Evolutionary conservation across 1,140 invertebrate species (phyloP).

Genomic region (Temnothorax curvispinosus): DNA sequence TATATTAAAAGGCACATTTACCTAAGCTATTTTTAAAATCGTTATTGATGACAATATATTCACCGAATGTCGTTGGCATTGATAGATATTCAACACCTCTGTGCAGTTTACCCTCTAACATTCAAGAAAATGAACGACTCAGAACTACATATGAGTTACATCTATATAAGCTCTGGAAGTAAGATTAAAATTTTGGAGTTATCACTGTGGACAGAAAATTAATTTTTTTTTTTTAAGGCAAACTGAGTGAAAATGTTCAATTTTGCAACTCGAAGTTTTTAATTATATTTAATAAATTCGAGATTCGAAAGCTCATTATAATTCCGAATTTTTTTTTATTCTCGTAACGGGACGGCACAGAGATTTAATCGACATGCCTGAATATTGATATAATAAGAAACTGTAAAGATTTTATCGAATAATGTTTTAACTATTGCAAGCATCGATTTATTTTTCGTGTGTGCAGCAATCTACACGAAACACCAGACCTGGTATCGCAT

Average conservation of each 20-base stretch:
- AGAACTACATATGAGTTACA: neutral
- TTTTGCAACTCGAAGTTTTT: neutral
- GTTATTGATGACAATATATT: neutral
- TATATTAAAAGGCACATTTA: constrained; percentile 34
- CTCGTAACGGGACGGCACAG: neutral
- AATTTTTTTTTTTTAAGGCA: neutral
- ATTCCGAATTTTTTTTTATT: neutral
- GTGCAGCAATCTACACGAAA: neutral
- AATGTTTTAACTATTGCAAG: neutral
- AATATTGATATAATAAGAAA: constrained; percentile 16
- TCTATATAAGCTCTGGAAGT: neutral
- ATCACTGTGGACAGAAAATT: neutral
- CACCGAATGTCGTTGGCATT: constrained; percentile 33
- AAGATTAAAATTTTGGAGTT: neutral
- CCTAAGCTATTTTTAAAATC: constrained; percentile 18
- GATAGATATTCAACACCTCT: constrained; percentile 15
- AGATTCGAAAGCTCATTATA: neutral
- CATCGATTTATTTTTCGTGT: neutral
- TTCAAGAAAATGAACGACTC: neutral
- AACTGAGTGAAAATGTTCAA: neutral
- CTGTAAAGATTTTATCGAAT: neutral
- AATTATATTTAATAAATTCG: neutral
- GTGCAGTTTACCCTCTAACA: neutral
- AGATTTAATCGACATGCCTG: neutral
- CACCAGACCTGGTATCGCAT: neutral